Conservation (phyloP, 2,888 invertebrate genomes). For the Mechanitis mazaeus region DNA sequence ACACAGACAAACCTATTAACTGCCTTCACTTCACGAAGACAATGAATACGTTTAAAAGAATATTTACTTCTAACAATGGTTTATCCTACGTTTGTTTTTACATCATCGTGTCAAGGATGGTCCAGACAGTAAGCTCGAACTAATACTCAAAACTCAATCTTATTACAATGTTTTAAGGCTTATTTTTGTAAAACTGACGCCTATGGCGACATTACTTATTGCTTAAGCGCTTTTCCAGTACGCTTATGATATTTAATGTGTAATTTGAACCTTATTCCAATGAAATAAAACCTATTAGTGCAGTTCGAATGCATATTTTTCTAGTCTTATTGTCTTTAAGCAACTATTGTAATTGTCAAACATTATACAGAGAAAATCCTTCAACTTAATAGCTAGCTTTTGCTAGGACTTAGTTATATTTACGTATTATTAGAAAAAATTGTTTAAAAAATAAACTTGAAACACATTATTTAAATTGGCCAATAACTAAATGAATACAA, state of each 20-base stretch:
- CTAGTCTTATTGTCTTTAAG: slow-evolving; percentile 4
- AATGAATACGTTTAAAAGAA: slow-evolving; percentile 18
- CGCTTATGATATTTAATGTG: slow-evolving; percentile 9
- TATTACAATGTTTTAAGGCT: slow-evolving; percentile 15
- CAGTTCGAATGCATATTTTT: neutral
- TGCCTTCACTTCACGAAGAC: slow-evolving; percentile 19
- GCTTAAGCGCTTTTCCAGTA: slow-evolving; percentile 18
- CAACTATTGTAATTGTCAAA: slow-evolving; percentile 4
- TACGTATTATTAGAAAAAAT: neutral
- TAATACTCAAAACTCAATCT: slow-evolving; percentile 18
- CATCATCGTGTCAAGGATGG: slow-evolving; percentile 33
- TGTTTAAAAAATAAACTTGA: too few relatives aligned
- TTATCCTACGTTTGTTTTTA: slow-evolving; percentile 18
- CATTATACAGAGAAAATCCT: slow-evolving; percentile 5
- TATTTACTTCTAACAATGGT: slow-evolving; percentile 17
- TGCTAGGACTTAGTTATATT: neutral
- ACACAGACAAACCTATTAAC: neutral
- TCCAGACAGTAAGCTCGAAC: slow-evolving; percentile 20
- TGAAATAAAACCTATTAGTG: slow-evolving; percentile 6
- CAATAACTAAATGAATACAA: too few relatives aligned
- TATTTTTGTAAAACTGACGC: slow-evolving; percentile 13
- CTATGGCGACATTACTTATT: slow-evolving; percentile 21
- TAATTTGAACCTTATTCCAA: slow-evolving; percentile 3
- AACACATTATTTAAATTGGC: too few relatives aligned
- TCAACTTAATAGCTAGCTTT: slow-evolving; percentile 5